Evolutionary conservation across 2,888 invertebrate species (phyloP), one percentile per base, ranked within the genome.

Genomic region (Automeris io): DNA sequence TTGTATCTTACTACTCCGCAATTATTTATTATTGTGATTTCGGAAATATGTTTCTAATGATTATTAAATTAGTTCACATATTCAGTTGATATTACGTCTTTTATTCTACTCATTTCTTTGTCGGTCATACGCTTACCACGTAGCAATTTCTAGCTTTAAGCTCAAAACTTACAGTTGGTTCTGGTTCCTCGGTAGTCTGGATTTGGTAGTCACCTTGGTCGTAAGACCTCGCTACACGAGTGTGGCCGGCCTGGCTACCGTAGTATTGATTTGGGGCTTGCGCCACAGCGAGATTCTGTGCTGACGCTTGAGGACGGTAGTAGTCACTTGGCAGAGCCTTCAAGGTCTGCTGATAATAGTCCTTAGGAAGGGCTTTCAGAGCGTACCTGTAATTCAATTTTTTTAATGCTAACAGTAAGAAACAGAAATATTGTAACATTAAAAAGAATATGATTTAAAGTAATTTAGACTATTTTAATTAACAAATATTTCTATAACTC

Each of bases 151-250:
- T 5, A 2, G 11, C 3, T n/a, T 11, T 25, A n/a, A n/a, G 9
- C 9, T 25, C 13, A 26, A 36, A 37, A 74, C 80, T 75, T 40
- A 85, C 85, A 45, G 85, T 85, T 23, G 83, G 80, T 43, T 82
- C 82, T 12, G 76, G 75, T 23, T 79, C 51, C 23, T 37, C 54
- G 39, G 44, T 60, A 34, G 48, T 42, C 21, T 26, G 18, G 39
- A 23, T 37, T 40, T 44, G 39, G 45, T 37, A 43, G 45, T 37
- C 51, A 41, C 23, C 24, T 29, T 43, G 47, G 16, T 42, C 43
- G 35, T 40, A 35, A 5, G 8, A 35, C 31, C 19, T 40, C 45
- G 46, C 11, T 36, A 37, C 32, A 32, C 37, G 43, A 25, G 39
- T 35, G 11, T 43, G 41, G 39, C 43, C 49, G 47, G 23, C 35